Base-by-base conservation (phyloP, 2,113 vertebrate genomes). In the Charadrius vociferus region DNA sequence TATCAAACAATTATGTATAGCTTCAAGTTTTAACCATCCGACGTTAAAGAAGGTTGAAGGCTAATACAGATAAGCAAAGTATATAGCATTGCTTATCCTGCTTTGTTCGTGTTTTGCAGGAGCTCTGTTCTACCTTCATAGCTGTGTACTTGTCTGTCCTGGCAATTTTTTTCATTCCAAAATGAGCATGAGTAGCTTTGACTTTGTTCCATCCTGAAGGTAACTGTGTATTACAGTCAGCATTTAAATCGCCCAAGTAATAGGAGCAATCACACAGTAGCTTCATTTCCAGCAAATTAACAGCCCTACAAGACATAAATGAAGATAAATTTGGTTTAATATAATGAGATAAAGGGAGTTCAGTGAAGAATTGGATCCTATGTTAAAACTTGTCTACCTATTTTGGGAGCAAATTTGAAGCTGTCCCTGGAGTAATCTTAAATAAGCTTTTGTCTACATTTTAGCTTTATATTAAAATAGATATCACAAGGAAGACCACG, bases 141-240 rank as follows among this genome's bases (percentile, higher is more conserved):
- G 47, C n/a, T n/a, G 34, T 29, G 7, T 63, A 9, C 14, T 63
- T 32, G 67, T 30, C 63, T 26, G 26, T 67, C 27, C 22, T 20
- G 65, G 41, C 39, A 34, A 7, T 39, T 65, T 62, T 72, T 91
- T 68, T 82, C 23, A 59, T 91, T 62, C 53, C 41, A 53, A 49
- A 82, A 82, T 95, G 43, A 88, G 61, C 36, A 21, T 47, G 59
- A 63, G 72, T 50, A 93, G 98, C 97, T 98, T 95, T 98, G 98
- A 98, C 97, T 98, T 95, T 96, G 93, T 95, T 97, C 97, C 90
- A 81, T 98, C 97, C 98, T 98, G 98, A 98, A 99, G 98, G 98
- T 98, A 99, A 98, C 98, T 99, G 98, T 99, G 99, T 98, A 98
- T 98, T 99, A 98, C 97, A 91, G 97, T 97, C 78, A 66, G 98